phyloP scores from a whole-genome alignment of 2,888 invertebrate genomes.

The Mactromeris polynyma region DNA sequence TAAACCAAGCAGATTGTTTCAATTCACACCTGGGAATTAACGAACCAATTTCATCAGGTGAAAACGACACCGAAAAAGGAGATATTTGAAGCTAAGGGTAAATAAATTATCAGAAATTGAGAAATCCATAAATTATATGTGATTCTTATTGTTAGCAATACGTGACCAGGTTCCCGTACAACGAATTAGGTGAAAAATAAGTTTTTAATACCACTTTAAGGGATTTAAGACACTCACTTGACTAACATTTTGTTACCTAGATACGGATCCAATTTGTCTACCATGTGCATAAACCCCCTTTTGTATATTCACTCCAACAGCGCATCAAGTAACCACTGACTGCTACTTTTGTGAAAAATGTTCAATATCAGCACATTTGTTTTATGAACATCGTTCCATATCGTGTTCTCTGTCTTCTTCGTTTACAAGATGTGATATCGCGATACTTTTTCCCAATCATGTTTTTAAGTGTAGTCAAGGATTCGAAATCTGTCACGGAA shows the following conservation, averaged over 20 bases:
- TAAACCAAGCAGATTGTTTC: neutral
- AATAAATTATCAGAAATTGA: conserved; percentile 8
- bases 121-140: neutral
- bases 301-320: neutral
- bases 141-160: neutral
- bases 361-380: too few relatives aligned
- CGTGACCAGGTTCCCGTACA: neutral
- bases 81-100: neutral
- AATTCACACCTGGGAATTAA: neutral
- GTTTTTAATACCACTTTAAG: neutral
- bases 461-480: too few relatives aligned
- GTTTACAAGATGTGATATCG: neutral
- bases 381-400: too few relatives aligned
- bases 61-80: neutral
- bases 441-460: too few relatives aligned
- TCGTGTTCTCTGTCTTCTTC: neutral
- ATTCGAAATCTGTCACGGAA: too few relatives aligned
- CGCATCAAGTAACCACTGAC: too few relatives aligned
- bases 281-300: neutral
- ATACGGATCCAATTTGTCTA: neutral
- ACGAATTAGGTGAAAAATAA: neutral
- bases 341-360: too few relatives aligned
- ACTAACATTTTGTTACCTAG: neutral
- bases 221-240: neutral
- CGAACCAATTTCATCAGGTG: neutral